Conservation (phyloP, 2,888 invertebrate genomes). For the Phania funesta region DNA sequence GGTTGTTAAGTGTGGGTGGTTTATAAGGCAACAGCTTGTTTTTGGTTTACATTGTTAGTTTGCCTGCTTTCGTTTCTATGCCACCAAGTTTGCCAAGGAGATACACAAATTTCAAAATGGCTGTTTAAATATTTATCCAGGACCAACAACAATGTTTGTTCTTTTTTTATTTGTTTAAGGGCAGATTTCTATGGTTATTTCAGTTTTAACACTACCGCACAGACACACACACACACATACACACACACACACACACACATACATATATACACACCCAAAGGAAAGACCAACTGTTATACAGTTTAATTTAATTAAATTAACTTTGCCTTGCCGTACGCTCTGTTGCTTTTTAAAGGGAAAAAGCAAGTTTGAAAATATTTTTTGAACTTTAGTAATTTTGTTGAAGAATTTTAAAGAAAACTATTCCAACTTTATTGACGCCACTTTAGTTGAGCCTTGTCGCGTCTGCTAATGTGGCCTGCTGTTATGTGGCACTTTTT, state of each 20-base stretch:
- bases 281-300: slow-evolving; percentile 12
- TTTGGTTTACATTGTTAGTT: neutral
- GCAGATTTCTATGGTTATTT: slow-evolving; percentile 39
- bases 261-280: no score
- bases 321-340: neutral
- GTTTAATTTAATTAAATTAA: slow-evolving; percentile 58
- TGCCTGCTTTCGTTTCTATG: slow-evolving; percentile 29
- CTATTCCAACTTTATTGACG: slow-evolving; percentile 51
- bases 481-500: slow-evolving; percentile 52
- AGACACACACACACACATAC: no score
- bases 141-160: slow-evolving; percentile 38
- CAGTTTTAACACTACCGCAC: neutral
- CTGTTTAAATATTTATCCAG: slow-evolving; percentile 77
- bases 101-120: slow-evolving; percentile 76
- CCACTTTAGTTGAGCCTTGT: slow-evolving; percentile 54
- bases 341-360: slow-evolving; percentile 22
- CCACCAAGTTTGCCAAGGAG: slow-evolving; percentile 41
- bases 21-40: slow-evolving; percentile 49
- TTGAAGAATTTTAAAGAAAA: neutral
- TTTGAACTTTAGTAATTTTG: neutral
- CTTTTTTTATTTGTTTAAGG: slow-evolving; percentile 34
- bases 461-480: slow-evolving; percentile 55
- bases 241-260: no score
- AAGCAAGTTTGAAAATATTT: slow-evolving; percentile 3
- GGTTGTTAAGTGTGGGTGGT: slow-evolving; percentile 55